Evolutionary conservation across 2,113 vertebrate genomes (phyloP), one percentile per base, ranked within the genome.

Genomic region (Tenrec ecaudatus): DNA sequence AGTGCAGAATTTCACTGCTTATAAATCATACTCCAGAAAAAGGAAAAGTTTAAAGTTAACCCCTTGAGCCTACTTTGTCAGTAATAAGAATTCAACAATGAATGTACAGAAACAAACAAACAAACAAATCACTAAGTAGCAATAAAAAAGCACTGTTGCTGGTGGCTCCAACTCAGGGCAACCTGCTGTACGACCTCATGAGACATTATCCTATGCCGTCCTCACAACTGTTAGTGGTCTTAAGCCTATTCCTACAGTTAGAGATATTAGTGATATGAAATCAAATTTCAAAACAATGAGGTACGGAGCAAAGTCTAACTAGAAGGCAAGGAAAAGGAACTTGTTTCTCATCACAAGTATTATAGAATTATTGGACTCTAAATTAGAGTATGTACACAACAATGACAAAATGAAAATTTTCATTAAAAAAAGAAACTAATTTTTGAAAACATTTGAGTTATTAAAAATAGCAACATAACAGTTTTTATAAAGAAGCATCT

Each of bases 321-420:
- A 43, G 6, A 27, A 82, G 86, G 43, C 57, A 86, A 29, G 25
- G 76, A 89, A 82, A 89, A 33, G 58, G 23, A 5, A 27, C 22
- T 66, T 47, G 3, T 40, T 81, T 94, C 86, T 66, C 66, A 79
- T 64, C 38, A 53, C 53, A 66, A 66, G 25, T 27, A 6, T 29
- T 66, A 29, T 29, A 66, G 27, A 47, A 47, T 5, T 47, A 47
- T 71, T 64, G 31, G 23, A 62, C n/a, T 73, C 47, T 71, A 79
- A 78, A 57, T 75, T 78, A 93, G 79, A 90, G 31, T 60, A 90
- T 57, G n/a, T 20, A 60, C 40, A 58, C 33, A 68, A 82, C 19
- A 8, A 8, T 58, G 62, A 53, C 36, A 58, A 83, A 83, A 68
- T 23, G 14, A 58, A 90, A 33, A n/a, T 29, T 64, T 53, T 23